A percentile compares a stretch with the other conserved stretches of the same genome.
Evolutionary conservation across 53 echinoderm and acorn worm species (phyloP).

Genomic region (Mesocentrotus franciscanus): DNA sequence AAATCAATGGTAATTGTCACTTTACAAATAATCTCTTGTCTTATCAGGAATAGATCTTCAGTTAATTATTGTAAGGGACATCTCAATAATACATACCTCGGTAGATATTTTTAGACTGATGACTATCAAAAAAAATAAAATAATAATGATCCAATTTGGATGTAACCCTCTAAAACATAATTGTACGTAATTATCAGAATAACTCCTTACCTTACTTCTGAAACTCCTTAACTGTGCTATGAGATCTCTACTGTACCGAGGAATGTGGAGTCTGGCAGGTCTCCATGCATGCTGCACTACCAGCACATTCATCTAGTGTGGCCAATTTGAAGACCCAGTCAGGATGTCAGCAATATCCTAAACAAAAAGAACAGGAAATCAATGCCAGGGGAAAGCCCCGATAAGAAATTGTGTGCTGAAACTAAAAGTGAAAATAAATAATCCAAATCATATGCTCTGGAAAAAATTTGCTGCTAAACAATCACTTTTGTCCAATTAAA

Average conservation of each 20-base stretch:
- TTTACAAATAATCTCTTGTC: too few relatives aligned
- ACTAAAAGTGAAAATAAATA: background rate
- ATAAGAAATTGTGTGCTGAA: background rate
- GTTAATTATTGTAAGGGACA: too few relatives aligned
- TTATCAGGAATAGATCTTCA: too few relatives aligned
- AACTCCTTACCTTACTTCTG: conserved; percentile 12
- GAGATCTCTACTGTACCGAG: background rate
- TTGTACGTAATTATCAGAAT: background rate
- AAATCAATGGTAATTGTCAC: too few relatives aligned
- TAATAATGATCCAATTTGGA: too few relatives aligned
- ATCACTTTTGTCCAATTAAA: too few relatives aligned
- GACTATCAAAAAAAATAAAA: too few relatives aligned
- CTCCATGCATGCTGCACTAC: conserved; percentile 45
- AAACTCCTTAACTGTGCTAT: background rate
- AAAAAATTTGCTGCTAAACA: too few relatives aligned
- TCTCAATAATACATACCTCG: too few relatives aligned
- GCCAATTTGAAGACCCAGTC: conserved; percentile 45
- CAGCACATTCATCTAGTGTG: conserved; percentile 60
- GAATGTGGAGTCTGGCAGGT: background rate
- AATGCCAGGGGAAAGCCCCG: background rate
- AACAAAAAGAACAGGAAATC: background rate
- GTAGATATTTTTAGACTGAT: too few relatives aligned
- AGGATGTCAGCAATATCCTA: conserved; percentile 19
- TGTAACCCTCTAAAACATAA: too few relatives aligned
- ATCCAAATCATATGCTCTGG: too few relatives aligned